phyloP scores from a whole-genome alignment of 2,113 vertebrate species.

The Centropristis striata region DNA sequence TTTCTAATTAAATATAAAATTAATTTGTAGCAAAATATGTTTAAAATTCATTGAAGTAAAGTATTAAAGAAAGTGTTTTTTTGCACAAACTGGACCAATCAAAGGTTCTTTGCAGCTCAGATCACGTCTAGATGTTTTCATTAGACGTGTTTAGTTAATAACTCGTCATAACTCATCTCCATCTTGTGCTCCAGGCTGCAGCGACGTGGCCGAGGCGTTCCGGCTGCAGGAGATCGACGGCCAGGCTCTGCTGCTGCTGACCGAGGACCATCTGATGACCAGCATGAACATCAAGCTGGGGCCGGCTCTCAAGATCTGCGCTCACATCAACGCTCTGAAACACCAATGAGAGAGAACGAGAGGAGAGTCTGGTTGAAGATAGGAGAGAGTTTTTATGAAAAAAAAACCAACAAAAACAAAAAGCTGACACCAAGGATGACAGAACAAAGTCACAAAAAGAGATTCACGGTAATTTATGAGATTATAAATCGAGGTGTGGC shows the following conservation, averaged over 20 bases:
- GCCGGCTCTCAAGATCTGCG: conserved; percentile 97
- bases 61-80: no score
- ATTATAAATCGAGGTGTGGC: conserved; percentile 63
- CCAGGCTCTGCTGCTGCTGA: conserved; percentile 96
- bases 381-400: background rate
- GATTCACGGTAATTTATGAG: conserved; percentile 47
- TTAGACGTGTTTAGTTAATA: no score
- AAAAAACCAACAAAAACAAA: no score
- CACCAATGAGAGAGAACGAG: conserved; percentile 84
- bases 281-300: conserved; percentile 99
- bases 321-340: conserved; percentile 96
- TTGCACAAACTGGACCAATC: no score
- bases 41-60: no score
- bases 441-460: conserved; percentile 67
- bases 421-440: conserved; percentile 64
- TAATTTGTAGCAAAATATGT: no score
- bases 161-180: no score
- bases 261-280: conserved; percentile 98
- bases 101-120: no score
- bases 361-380: background rate
- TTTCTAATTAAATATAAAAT: no score
- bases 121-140: no score
- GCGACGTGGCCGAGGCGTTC: conserved; percentile 96
- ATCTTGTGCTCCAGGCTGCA: conserved; percentile 87
- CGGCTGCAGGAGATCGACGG: conserved; percentile 98